phyloP scores from a whole-genome alignment of 2,113 vertebrate species.

The Balaeniceps rex region DNA sequence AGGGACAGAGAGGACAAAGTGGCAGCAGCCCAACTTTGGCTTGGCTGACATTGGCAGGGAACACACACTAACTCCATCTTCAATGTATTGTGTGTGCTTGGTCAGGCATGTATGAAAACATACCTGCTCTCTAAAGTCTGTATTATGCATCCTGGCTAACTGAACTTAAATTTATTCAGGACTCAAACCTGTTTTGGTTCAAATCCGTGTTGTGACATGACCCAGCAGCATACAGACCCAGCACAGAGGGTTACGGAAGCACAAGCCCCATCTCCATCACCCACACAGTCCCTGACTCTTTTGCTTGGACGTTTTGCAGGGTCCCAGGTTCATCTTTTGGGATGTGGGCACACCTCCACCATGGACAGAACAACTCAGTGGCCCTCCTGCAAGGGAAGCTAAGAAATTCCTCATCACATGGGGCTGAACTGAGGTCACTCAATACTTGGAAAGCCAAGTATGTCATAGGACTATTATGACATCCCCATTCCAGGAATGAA shows the following conservation, averaged over 20 bases:
- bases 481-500: not conserved
- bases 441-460: not conserved
- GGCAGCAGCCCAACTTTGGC: not conserved
- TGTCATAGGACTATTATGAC: not conserved
- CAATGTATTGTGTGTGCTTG: not conserved
- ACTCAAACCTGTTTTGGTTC: not conserved
- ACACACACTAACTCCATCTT: not conserved
- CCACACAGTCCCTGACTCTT: not conserved
- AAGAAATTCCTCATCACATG: not conserved
- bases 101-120: not conserved
- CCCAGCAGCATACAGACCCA: not conserved
- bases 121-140: not conserved
- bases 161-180: not conserved
- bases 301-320: not conserved
- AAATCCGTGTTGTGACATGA: not conserved
- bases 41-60: not conserved
- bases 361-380: not conserved
- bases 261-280: not conserved
- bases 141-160: not conserved
- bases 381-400: not conserved
- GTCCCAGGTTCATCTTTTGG: not conserved
- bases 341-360: not conserved
- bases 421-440: not conserved
- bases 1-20: not conserved
- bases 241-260: not conserved